phyloP scores from a whole-genome alignment of 2,113 vertebrate species.

The Myotis brandtii region DNA sequence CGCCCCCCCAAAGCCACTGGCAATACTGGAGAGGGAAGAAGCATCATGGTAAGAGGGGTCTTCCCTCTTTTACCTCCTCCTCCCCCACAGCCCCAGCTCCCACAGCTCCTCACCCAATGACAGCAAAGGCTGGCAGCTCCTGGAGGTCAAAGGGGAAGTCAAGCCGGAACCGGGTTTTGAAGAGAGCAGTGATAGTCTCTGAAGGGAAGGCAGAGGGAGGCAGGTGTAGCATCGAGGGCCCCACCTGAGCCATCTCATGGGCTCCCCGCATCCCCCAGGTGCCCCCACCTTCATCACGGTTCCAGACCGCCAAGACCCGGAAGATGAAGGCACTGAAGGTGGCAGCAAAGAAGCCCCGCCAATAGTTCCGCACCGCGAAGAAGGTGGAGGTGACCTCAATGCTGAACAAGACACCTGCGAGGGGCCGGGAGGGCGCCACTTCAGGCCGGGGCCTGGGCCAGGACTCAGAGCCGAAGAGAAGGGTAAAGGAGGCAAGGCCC shows the following conservation, averaged over 20 bases:
- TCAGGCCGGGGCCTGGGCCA: not conserved
- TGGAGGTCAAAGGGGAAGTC: slow-evolving; percentile 99
- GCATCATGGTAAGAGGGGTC: not conserved
- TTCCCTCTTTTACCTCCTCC: not conserved
- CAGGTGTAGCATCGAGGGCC: not conserved
- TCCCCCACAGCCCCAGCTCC: not conserved
- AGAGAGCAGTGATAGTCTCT: slow-evolving; percentile 98
- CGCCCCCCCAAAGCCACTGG: slow-evolving; percentile 95
- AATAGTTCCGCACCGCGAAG: slow-evolving; percentile 98
- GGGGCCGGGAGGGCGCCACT: rapidly evolving
- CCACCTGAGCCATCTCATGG: not conserved
- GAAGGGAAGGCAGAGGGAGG: slow-evolving; percentile 48
- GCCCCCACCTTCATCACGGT: slow-evolving; percentile 94
- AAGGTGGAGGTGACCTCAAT: slow-evolving; percentile 99
- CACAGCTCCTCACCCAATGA: slow-evolving; percentile 92
- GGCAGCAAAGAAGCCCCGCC: slow-evolving; percentile 98
- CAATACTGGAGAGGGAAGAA: slow-evolving; percentile 88
- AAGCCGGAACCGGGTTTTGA: slow-evolving; percentile 97
- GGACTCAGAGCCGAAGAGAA: not conserved
- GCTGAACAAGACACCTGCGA: slow-evolving; percentile 96
- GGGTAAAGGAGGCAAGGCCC: not conserved
- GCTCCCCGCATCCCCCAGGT: too few relatives aligned
- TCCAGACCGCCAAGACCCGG: slow-evolving; percentile 97
- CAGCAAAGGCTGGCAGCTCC: slow-evolving; percentile 97
- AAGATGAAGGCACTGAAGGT: slow-evolving; percentile 99